phyloP scores from a whole-genome alignment of 1,140 invertebrate genomes.

The Chrysopa pallens region DNA sequence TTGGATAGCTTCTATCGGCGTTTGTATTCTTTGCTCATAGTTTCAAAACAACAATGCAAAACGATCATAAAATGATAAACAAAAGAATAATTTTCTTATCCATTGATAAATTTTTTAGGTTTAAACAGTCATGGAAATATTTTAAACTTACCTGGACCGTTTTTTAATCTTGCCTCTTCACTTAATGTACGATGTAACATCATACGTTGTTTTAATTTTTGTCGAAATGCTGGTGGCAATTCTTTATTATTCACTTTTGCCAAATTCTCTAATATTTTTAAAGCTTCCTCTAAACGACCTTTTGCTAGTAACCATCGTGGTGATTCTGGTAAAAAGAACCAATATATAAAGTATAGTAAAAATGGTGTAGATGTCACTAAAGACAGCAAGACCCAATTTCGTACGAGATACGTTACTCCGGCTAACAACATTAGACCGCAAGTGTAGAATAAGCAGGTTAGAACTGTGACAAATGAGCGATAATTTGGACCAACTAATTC shows the following conservation, averaged over 20 bases:
- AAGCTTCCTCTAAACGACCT: conserved; percentile 60
- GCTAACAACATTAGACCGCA: conserved; percentile 66
- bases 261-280: conserved; percentile 52
- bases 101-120: no score
- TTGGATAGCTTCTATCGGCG: no score
- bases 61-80: no score
- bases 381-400: conserved; percentile 63
- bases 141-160: conserved; percentile 29
- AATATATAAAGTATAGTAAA: conserved; percentile 64
- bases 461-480: conserved; percentile 74
- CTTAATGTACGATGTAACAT: conserved; percentile 41
- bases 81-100: no score
- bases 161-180: conserved; percentile 36
- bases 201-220: conserved; percentile 51
- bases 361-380: conserved; percentile 70
- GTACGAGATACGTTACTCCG: conserved; percentile 59
- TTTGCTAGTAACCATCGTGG: conserved; percentile 69
- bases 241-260: conserved; percentile 59
- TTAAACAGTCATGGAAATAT: no score
- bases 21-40: no score
- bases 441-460: conserved; percentile 80
- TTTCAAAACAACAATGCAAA: no score
- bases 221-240: conserved; percentile 49
- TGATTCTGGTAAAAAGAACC: conserved; percentile 71
- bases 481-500: conserved; percentile 81